phyloP scores from a whole-genome alignment of 2,113 vertebrate species.

The Cheirogaleus medius region DNA sequence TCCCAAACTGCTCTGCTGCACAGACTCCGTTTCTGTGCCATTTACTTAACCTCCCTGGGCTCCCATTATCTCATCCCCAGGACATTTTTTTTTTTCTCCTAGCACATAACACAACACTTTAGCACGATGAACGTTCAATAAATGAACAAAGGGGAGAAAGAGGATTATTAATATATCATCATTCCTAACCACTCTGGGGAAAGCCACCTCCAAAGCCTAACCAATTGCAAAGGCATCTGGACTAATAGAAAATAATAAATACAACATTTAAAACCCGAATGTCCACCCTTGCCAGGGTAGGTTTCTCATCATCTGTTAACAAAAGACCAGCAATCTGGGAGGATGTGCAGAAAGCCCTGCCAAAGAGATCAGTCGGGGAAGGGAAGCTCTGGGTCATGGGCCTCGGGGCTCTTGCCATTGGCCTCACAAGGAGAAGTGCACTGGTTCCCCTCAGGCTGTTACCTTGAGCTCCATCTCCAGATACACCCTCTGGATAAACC shows the following conservation, averaged over 20 bases:
- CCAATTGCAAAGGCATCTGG: background rate
- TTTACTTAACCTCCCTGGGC: background rate
- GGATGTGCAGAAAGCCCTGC: background rate
- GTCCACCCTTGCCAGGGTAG: background rate
- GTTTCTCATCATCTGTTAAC: background rate
- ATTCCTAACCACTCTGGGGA: background rate
- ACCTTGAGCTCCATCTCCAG: background rate
- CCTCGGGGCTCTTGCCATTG: background rate
- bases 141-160: background rate
- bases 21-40: fast-evolving
- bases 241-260: background rate
- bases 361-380: background rate
- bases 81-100: background rate
- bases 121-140: background rate
- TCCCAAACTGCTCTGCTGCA: background rate
- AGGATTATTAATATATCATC: background rate
- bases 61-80: background rate
- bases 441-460: background rate
- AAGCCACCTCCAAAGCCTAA: background rate
- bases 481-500: background rate
- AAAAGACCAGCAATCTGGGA: background rate
- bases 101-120: background rate
- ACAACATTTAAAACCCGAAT: background rate
- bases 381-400: background rate
- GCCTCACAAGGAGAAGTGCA: background rate